Base-by-base conservation (phyloP, 2,888 invertebrate genomes). In the Eupeodes latifasciatus region DNA sequence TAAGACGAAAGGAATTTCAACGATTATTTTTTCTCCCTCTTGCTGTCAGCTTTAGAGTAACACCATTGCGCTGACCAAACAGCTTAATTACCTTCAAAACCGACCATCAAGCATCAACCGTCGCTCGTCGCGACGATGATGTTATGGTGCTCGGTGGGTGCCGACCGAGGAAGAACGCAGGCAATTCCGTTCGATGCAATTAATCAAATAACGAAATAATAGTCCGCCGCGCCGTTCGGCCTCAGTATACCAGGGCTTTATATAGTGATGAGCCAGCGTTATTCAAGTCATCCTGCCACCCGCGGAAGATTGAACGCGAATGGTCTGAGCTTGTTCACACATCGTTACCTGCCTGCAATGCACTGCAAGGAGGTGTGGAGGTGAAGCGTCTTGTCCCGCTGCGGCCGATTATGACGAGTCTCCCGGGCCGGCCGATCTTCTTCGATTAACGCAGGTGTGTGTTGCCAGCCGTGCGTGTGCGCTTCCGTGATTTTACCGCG, bases 201-300 rank as follows among this genome's bases (percentile, higher is more conserved):
- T 87, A 84, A 87, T 87, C 84, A 84, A 87, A 72, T 84, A 83
- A 80, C 71, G 51, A 59, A 82, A 82, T 78, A 75, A 82, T 83
- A 64, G 79, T 36, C 44, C 53, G 40, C 14, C 14, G 5, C 1
- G 36, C 40, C 40, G 40, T 40, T 40, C 44, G 19, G 69, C 69
- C 53, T 55, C 59, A 27, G 27, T 27, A 27, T 27, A 14, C 57
- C 16, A 27, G 34, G 61, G 47, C 1, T 10, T 12, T 12, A 27
- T 27, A 27, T 27, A 27, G 27, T 27, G 27, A 36, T 67, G 10
- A 34, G 49, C 53, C 66, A 16, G 16, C 1, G 19, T 12, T 19
- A 44, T 12, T 19, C 57, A 19, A 51, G 5, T 6, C 51, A 19
- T 53, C 51, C 57, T 47, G 44, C 47, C 72, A 47, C 72, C 36